Conservation (phyloP, 2,113 vertebrate genomes). For the Sylvia atricapilla region DNA sequence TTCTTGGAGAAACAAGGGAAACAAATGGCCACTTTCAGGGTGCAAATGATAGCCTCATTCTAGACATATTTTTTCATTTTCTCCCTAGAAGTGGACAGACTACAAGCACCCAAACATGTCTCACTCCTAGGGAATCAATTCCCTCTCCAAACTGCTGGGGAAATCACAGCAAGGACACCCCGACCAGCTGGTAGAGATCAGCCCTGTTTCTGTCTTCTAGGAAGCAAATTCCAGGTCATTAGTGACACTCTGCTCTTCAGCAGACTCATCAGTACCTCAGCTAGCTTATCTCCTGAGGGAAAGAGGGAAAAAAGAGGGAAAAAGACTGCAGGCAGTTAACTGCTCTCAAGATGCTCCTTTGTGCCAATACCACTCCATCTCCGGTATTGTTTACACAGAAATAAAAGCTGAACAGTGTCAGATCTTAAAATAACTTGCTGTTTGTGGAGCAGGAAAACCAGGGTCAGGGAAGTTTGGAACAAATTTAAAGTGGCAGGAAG, state of each 20-base stretch:
- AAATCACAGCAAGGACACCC: not conserved
- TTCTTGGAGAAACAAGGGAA: not conserved
- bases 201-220: not conserved
- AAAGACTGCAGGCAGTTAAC: constrained; percentile 10
- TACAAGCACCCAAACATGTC: not conserved
- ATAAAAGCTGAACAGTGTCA: constrained; percentile 53
- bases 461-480: constrained; percentile 53
- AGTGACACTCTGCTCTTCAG: not conserved
- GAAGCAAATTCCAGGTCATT: not conserved
- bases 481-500: constrained; percentile 53
- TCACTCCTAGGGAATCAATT: not conserved
- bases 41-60: not conserved
- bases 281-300: not conserved
- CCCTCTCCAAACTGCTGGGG: not conserved
- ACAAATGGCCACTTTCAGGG: not conserved
- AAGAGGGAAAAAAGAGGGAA: not conserved
- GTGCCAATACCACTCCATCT: constrained; percentile 61
- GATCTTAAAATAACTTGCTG: constrained; percentile 68
- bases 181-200: not conserved
- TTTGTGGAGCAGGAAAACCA: constrained; percentile 51
- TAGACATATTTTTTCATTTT: not conserved
- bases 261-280: not conserved
- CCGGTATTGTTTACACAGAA: constrained; percentile 44
- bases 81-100: not conserved
- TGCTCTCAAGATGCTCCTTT: constrained; percentile 1